Evolutionary conservation across 2,797 vertebrate genomes (phyloP).

Genomic region (Hemibagrus guttatus): DNA sequence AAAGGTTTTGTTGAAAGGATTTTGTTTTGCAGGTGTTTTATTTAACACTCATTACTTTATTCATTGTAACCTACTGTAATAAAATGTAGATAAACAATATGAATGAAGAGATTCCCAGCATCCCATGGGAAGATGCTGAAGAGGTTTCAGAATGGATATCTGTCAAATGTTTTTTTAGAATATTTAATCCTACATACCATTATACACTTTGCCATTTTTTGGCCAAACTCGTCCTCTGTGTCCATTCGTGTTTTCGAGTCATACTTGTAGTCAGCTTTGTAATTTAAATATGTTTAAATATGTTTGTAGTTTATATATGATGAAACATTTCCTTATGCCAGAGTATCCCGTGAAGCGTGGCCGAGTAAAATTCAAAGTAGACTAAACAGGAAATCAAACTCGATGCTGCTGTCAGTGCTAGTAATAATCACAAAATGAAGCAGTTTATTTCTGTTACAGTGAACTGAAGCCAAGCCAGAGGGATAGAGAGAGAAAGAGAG

Average conservation of each 20-base stretch:
- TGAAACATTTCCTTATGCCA: not conserved
- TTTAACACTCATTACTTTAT: not conserved
- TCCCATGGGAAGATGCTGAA: not conserved
- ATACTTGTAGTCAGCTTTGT: not conserved
- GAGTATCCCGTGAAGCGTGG: not conserved
- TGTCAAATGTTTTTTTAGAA: not conserved
- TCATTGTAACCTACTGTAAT: not conserved
- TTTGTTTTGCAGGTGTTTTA: not conserved
- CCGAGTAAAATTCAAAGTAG: not conserved
- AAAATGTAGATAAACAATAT: not conserved
- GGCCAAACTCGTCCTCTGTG: not conserved
- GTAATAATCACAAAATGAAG: not conserved
- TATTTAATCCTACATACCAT: not conserved
- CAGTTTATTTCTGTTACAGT: not conserved
- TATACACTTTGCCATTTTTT: not conserved
- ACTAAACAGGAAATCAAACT: slow-evolving; percentile 12
- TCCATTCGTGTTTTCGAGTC: not conserved
- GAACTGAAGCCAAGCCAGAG: slow-evolving; percentile 5
- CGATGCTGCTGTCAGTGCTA: not conserved
- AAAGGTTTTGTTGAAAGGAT: not conserved
- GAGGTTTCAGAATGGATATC: not conserved
- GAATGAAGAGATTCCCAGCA: not conserved
- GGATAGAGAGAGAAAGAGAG: not conserved
- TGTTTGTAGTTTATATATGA: not conserved
- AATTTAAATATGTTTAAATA: not conserved